Base-by-base conservation (phyloP, 2,113 vertebrate species). In the Oncorhynchus masou region DNA sequence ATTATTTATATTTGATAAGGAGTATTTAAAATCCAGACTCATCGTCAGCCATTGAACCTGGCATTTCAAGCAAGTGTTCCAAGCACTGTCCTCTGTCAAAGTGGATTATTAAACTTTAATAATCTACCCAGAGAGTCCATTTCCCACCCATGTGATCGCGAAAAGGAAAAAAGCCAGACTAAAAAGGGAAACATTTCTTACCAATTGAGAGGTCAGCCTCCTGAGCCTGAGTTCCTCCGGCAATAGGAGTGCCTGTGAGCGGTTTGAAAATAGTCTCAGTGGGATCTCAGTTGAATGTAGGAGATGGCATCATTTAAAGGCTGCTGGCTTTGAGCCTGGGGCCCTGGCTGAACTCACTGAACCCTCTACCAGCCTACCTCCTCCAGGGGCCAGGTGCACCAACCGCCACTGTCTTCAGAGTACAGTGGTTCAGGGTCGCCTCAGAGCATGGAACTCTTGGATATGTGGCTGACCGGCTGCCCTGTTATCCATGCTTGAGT, bases 1-100 rank as follows among this genome's bases (percentile, higher is more conserved):
- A 90, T 91, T 92, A 92, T 91, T 90, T 91, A 91, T 90, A 88
- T 89, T 88, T 88, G 79, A 90, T 90, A 87, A 86, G 80, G 73
- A 87, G 82, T 76, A 79, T 88, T 89, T 84, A 86, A 91, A 86
- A 81, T 81, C 73, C 77, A 74, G 20, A 74, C 77, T 85, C 77
- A 75, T 74, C 71, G 74, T 81, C 78, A 73, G 31, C 70, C 57
- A 68, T 75, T 73, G 66, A 51, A 76, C 59, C 60, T 81, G 86
- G 76, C 82, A 81, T 88, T 89, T 83, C 81, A 84, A 83, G 82
- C 71, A 78, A 86, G 81, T 25, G 68, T 70, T 85, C 71, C 13
- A 64, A 70, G 27, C 78, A 79, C 66, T 66, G 22, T 72, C 73
- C 78, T 64, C 81, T 79, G 71, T 77, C 80, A 76, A 82, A 82